Evolutionary conservation across 2,888 invertebrate species (phyloP), one percentile per base, ranked within the genome.

Genomic region (Cybosia mesomella): DNA sequence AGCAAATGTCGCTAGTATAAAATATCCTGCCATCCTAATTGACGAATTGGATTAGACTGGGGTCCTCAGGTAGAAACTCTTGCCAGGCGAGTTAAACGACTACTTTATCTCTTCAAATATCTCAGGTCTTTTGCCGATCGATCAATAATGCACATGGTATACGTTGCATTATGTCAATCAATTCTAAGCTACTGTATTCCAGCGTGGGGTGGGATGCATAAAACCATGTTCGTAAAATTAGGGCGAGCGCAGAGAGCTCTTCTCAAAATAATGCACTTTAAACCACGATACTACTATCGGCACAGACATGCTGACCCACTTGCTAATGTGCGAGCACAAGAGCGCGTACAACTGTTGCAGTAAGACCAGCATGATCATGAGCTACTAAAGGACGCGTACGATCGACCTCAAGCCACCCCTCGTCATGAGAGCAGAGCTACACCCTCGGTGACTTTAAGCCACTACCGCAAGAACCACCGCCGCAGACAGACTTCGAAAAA

Each of bases 241-340:
- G 36, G 13, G 13, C 10, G 36, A 36, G 36, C 36, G 13, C 36
- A 36, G 13, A 36, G 36, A 36, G 36, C 36, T 1, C 13, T 36
- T 36, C 36, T 36, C 13, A 36, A 36, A 36, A 13, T 36, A 13
- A 13, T 36, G 36, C 13, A 36, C 36, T 13, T 2, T 3, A 36
- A 36, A 36, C 36, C 36, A 13, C 36, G 11, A 2, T 3, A 1
- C 13, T 36, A 36, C 36, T 36, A n/a, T n/a, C n/a, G 94, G 93
- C 36, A 94, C 94, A 4, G 93, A 94, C 75, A 94, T 97, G 95
- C 96, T 97, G 24, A 96, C 96, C 34, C 98, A 98, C 92, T 90
- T 98, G 83, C 96, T 97, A 39, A 95, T 96, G 75, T 98, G 98
- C 84, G 97, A 96, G 66, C 96, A 96, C 83, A 96, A 97, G 86